Evolutionary conservation across 2,113 vertebrate species (phyloP).

Genomic region (Mionectes macconnelli): DNA sequence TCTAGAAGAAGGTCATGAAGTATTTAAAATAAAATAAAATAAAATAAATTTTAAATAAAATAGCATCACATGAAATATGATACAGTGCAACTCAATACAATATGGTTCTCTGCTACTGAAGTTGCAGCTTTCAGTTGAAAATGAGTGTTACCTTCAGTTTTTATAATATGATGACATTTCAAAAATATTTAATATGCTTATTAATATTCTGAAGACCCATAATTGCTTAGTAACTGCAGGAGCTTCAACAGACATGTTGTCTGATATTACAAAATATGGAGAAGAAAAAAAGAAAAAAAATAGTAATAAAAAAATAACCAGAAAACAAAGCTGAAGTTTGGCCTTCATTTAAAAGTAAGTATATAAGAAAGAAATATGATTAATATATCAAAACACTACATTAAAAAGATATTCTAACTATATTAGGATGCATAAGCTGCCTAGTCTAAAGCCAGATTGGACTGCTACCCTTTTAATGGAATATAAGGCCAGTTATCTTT

Average conservation of each 20-base stretch:
- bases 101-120: not conserved
- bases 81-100: not conserved
- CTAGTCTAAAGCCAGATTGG: not conserved
- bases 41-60: not conserved
- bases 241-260: not conserved
- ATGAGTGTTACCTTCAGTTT: not conserved
- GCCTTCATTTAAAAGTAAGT: not conserved
- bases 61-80: rapidly evolving
- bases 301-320: not conserved
- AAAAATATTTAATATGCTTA: not conserved
- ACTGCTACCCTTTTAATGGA: not conserved
- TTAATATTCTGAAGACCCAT: not conserved
- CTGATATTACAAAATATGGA: not conserved
- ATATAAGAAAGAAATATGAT: not conserved
- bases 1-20: not conserved
- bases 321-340: not conserved
- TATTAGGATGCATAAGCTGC: not conserved
- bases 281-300: not conserved
- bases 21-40: not conserved
- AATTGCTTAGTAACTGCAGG: not conserved
- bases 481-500: not conserved
- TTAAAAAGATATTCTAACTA: not conserved
- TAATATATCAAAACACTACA: not conserved
- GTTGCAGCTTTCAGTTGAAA: not conserved
- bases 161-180: not conserved